These are phyloP conservation scores for Takifugu bimaculatus DNA, from an alignment of 2,113 vertebrate species.

Conservation along the genomic window DNA sequence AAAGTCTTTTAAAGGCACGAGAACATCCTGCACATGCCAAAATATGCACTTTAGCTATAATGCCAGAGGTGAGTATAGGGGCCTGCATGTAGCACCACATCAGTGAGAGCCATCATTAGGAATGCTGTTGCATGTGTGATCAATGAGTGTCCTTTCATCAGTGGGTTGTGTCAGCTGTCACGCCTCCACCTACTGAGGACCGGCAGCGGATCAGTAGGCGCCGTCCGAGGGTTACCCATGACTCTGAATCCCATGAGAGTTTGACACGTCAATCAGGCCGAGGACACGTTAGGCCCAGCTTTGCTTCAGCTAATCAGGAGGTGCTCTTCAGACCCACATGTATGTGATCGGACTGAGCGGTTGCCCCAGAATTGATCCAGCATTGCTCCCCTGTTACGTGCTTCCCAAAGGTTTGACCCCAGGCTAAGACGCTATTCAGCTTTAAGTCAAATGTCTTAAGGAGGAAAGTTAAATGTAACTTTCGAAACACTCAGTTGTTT, in stretches of 20 bases:
- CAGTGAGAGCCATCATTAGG: conserved; percentile 52
- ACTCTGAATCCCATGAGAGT: conserved; percentile 28
- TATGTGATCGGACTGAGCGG: no score
- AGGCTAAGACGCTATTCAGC: no score
- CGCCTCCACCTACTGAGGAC: conserved; percentile 19
- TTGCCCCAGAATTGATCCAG: not conserved
- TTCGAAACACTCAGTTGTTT: no score
- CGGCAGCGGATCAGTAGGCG: conserved; percentile 40
- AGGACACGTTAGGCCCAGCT: conserved; percentile 8
- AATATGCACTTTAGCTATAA: conserved; percentile 59
- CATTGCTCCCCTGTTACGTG: not conserved
- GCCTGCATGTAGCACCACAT: conserved; percentile 31
- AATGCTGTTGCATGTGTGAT: conserved; percentile 68
- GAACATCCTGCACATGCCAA: conserved; percentile 40
- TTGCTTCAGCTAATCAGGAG: not conserved
- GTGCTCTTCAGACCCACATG: not conserved
- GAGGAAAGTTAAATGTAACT: no score
- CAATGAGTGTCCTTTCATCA: conserved; percentile 61
- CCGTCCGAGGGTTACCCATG: conserved; percentile 25
- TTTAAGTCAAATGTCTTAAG: no score
- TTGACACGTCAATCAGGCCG: conserved; percentile 25
- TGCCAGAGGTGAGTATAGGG: conserved; percentile 51
- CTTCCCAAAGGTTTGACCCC: not conserved
- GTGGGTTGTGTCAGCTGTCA: conserved; percentile 19
- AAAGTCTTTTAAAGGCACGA: conserved; percentile 55